phyloP scores from a whole-genome alignment of 1,140 invertebrate genomes.

The Procambarus clarkii region DNA sequence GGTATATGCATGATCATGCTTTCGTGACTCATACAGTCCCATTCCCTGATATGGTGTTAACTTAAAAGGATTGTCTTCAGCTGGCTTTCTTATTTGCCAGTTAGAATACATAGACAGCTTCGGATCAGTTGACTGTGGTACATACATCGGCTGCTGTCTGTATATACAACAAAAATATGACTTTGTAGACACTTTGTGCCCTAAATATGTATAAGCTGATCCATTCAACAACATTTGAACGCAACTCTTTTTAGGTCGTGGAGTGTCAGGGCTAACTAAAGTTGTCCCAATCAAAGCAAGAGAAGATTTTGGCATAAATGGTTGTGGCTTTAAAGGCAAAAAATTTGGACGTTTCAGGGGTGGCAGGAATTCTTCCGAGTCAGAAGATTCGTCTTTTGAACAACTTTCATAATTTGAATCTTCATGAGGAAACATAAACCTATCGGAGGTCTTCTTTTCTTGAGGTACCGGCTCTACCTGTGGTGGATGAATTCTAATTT shows the following conservation, averaged over 20 bases:
- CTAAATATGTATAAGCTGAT: slow-evolving; percentile 93
- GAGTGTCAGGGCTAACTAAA: slow-evolving; percentile 88
- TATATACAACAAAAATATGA: slow-evolving; percentile 95
- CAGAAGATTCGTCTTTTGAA: slow-evolving; percentile 11
- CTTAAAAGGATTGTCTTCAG: slow-evolving; percentile 74
- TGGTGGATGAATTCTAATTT: slow-evolving; percentile 34
- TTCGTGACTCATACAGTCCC: slow-evolving; percentile 74
- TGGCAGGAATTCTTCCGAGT: slow-evolving; percentile 59
- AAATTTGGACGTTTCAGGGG: slow-evolving; percentile 71
- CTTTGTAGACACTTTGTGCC: slow-evolving; percentile 91
- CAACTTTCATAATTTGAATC: neutral
- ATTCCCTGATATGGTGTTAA: slow-evolving; percentile 75
- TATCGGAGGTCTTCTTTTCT: slow-evolving; percentile 21
- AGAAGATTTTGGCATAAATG: slow-evolving; percentile 70
- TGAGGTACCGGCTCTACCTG: neutral
- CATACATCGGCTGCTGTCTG: slow-evolving; percentile 95
- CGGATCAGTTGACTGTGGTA: slow-evolving; percentile 84
- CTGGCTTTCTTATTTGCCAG: slow-evolving; percentile 83
- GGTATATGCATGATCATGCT: slow-evolving; percentile 60
- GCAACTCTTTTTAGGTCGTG: slow-evolving; percentile 76
- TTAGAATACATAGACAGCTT: slow-evolving; percentile 98
- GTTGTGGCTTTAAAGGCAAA: slow-evolving; percentile 69
- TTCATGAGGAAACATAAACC: slow-evolving; percentile 8
- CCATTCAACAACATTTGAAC: slow-evolving; percentile 82
- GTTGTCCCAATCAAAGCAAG: slow-evolving; percentile 74